phyloP scores from a whole-genome alignment of 2,888 invertebrate species.

The Cephus runcator region DNA sequence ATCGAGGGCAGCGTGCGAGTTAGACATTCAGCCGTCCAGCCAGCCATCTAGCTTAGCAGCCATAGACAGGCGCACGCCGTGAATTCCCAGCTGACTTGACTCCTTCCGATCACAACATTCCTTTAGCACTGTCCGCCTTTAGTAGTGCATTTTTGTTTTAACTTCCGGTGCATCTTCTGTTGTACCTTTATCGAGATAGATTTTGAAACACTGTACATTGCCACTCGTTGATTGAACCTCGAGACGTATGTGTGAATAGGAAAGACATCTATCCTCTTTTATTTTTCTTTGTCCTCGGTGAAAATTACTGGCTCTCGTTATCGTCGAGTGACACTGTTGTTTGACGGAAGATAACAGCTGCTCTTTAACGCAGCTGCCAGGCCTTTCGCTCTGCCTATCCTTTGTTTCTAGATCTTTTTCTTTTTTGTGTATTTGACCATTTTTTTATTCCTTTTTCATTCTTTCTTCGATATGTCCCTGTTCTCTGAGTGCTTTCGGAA shows the following conservation, averaged over 20 bases:
- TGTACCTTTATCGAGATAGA: background rate
- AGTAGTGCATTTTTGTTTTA: background rate
- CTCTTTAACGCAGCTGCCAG: background rate
- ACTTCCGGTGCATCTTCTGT: background rate
- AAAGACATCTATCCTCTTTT: background rate
- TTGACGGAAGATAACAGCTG: background rate
- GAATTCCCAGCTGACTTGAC: background rate
- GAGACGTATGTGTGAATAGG: background rate
- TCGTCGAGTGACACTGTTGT: background rate
- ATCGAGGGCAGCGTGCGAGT: background rate
- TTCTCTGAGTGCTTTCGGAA: constrained; percentile 41
- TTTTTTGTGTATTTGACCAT: background rate
- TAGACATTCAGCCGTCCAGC: background rate
- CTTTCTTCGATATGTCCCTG: constrained; percentile 29
- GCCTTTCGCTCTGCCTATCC: background rate
- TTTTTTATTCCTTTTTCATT: background rate
- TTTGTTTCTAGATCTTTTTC: background rate
- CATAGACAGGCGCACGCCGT: background rate
- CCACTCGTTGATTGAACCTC: background rate
- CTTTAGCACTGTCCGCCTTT: background rate
- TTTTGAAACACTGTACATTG: background rate
- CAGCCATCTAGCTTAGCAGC: background rate
- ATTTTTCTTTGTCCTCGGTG: background rate
- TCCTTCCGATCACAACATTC: background rate
- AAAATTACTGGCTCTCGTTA: background rate